Evolutionary conservation across 2,888 invertebrate species (phyloP), one percentile per base, ranked within the genome.

Genomic region (Celastrina argiolus): DNA sequence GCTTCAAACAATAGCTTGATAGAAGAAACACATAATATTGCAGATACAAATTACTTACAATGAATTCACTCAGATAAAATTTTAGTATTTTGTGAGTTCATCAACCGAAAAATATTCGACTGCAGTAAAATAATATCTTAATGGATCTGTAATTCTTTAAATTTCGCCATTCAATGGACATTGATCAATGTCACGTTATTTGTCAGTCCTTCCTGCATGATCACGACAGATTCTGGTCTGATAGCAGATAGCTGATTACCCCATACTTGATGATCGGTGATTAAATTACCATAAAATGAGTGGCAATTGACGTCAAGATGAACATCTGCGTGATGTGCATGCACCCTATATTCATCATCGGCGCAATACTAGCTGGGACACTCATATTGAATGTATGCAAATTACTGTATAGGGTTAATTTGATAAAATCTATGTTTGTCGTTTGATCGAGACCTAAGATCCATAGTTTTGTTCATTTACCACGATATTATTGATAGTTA

Each of bases 261-360:
- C 22, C 14, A 18, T 7, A 18, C 18, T 26, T 12, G 51, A 45
- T 18, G 18, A 18, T 18, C 45, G 2, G 18, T 22, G 45, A 12
- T 51, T 51, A 26, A 39, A 61, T 59, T 34, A 36, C 36, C 34
- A 61, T 61, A 22, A 14, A 39, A 39, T 39, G 18, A 59, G 39
- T 39, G 34, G 39, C 22, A 12, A 26, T 61, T 18, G 36, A 61
- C 34, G 61, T 61, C 61, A 39, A 61, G 58, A 58, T n/a, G 31
- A 31, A 36, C 61, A 61, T 18, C 36, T 61, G 61, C 34, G 8
- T 59, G 59, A 18, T 34, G 59, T n/a, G 31, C 16, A 34, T 59
- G 58, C 22, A n/a, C 39, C 22, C 22, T 18, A 22, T 12, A 36
- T 61, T 6, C 12, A 39, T 61, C 61, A 61, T 61, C 61, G 61